Evolutionary conservation across 2,113 vertebrate genomes (phyloP).

Genomic region (Tyto alba): DNA sequence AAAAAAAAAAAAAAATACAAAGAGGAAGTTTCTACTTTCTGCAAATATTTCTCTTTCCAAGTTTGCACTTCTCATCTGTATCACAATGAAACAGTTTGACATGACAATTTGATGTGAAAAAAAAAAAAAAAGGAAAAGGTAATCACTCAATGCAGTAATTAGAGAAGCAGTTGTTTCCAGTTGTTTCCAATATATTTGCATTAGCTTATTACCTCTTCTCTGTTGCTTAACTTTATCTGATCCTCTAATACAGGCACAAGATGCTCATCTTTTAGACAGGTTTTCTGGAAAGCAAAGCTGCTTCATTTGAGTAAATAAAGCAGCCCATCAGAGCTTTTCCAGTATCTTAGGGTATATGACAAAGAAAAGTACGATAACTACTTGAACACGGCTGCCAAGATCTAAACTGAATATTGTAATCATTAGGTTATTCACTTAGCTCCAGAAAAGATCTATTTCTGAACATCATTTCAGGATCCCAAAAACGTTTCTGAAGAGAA

Average conservation of each 20-base stretch:
- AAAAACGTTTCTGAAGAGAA: not conserved
- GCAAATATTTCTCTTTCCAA: not conserved
- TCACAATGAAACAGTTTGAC: not conserved
- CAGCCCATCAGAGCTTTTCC: not conserved
- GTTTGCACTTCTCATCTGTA: not conserved
- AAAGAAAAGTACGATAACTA: not conserved
- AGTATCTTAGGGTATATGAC: not conserved
- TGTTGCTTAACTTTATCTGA: not conserved
- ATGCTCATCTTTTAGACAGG: not conserved
- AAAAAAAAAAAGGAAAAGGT: fast-evolving
- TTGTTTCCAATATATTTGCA: not conserved
- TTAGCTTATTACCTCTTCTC: not conserved
- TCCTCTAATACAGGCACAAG: not conserved
- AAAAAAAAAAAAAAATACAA: not conserved
- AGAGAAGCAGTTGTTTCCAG: not conserved
- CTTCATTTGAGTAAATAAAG: not conserved
- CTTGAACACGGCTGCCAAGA: not conserved
- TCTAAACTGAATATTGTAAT: not conserved
- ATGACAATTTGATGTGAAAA: not conserved
- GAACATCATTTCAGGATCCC: not conserved
- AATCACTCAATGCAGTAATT: not conserved
- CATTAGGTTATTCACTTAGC: not conserved
- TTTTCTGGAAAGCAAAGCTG: not conserved
- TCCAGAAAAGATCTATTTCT: not conserved
- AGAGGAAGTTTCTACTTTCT: not conserved